phyloP scores from a whole-genome alignment of 2,888 invertebrate genomes.

The Tachina lurida region DNA sequence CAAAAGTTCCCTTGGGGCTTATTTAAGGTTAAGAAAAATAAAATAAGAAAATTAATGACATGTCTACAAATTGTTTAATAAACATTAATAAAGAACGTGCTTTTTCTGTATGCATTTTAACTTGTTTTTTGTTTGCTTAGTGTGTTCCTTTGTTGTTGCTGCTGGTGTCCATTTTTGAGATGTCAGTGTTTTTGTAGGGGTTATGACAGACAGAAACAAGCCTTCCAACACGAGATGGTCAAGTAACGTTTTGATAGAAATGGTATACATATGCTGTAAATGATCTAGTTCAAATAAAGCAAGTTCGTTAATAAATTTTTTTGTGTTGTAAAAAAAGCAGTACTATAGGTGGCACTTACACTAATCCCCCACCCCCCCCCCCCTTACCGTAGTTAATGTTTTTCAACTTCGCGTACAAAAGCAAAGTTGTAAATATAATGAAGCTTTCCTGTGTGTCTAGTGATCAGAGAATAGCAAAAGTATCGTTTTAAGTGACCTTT shows the following conservation, averaged over 20 bases:
- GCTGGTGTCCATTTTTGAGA: constrained; percentile 3
- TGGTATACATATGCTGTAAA: too few relatives aligned
- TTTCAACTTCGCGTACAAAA: too few relatives aligned
- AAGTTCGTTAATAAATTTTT: too few relatives aligned
- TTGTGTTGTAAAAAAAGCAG: too few relatives aligned
- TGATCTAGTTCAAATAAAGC: too few relatives aligned
- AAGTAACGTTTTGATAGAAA: not conserved
- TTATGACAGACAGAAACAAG: not conserved
- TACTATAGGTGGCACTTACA: too few relatives aligned
- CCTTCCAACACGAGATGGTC: not conserved
- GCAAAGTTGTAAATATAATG: too few relatives aligned
- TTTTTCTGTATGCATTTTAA: constrained; percentile 46
- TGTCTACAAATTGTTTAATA: constrained; percentile 43
- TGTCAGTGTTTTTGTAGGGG: not conserved
- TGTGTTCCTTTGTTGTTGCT: constrained; percentile 15
- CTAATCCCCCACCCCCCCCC: too few relatives aligned
- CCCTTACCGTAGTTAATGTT: too few relatives aligned
- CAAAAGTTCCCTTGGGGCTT: not conserved
- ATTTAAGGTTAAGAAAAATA: constrained; percentile 35
- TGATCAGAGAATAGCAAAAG: too few relatives aligned
- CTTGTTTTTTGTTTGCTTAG: constrained; percentile 26
- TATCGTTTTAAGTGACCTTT: too few relatives aligned
- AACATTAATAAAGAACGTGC: constrained; percentile 60
- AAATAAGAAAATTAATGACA: constrained; percentile 19
- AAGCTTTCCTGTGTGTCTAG: too few relatives aligned